Evolutionary conservation across 1,140 invertebrate genomes (phyloP).

Genomic region (Epicauta chinensis): DNA sequence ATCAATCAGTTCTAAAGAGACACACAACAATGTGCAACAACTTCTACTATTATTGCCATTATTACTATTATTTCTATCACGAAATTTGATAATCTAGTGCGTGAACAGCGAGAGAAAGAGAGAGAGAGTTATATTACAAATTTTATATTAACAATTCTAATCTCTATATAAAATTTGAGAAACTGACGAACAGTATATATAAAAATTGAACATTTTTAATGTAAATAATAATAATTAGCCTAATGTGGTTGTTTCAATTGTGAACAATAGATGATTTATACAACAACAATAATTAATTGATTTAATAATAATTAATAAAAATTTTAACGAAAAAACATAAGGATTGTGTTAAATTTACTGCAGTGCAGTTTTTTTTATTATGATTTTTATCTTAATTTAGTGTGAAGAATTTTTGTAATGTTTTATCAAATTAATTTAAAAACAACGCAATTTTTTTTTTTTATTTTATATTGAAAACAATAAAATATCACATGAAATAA

Average conservation of each 20-base stretch:
- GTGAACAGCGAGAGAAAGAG: conserved; percentile 5
- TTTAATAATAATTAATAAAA: too few relatives aligned
- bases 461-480: too few relatives aligned
- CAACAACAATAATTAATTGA: conserved; percentile 1
- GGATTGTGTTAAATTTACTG: conserved; percentile 5
- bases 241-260: conserved; percentile 16
- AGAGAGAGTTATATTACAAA: conserved; percentile 2
- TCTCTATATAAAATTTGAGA: conserved; percentile 23
- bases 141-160: not conserved
- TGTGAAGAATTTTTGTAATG: too few relatives aligned
- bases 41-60: not conserved
- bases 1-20: too few relatives aligned
- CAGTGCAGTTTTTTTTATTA: conserved; percentile 9
- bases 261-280: not conserved
- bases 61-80: conserved; percentile 28
- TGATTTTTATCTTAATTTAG: too few relatives aligned
- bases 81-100: too few relatives aligned
- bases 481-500: too few relatives aligned
- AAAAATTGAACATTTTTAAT: conserved; percentile 23
- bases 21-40: conserved; percentile 22
- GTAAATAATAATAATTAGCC: conserved; percentile 13
- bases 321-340: too few relatives aligned
- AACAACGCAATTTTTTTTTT: conserved; percentile 14
- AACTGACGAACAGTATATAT: conserved; percentile 39
- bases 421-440: conserved; percentile 3